Conservation (phyloP, 2,113 vertebrate genomes). For the Trematomus loennbergii region DNA sequence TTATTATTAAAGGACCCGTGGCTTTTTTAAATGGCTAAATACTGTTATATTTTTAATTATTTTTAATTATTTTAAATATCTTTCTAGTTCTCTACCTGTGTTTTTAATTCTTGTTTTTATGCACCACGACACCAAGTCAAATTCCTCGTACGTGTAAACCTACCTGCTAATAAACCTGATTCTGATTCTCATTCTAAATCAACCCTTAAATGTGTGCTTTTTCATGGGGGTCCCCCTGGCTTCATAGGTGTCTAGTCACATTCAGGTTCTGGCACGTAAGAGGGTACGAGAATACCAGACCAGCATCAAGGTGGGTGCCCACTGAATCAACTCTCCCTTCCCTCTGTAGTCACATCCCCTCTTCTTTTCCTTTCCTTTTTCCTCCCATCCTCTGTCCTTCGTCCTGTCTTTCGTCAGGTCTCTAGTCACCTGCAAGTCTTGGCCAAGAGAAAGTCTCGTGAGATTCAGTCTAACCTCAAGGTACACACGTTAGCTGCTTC, state of each 20-base stretch:
- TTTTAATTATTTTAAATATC: no score
- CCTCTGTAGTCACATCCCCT: constrained; percentile 81
- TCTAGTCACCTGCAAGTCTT: constrained; percentile 99
- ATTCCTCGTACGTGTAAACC: no score
- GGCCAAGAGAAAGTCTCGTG: constrained; percentile 97
- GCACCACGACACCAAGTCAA: no score
- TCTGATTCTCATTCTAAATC: background rate
- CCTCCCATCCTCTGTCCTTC: constrained; percentile 72
- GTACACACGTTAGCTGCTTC: constrained; percentile 77
- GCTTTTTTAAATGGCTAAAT: constrained; percentile 5
- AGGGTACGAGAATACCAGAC: constrained; percentile 98
- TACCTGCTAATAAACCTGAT: no score
- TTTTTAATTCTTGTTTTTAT: no score
- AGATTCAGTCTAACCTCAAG: constrained; percentile 99
- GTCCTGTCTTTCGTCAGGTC: constrained; percentile 87
- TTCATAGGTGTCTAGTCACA: constrained; percentile 97
- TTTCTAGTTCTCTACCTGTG: no score
- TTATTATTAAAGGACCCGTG: background rate
- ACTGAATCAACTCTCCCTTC: constrained; percentile 78
- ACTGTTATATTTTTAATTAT: background rate
- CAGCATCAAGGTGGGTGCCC: constrained; percentile 96
- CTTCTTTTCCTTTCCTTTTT: constrained; percentile 74
- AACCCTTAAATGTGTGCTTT: constrained; percentile 74
- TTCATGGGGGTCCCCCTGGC: constrained; percentile 59
- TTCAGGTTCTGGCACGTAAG: constrained; percentile 99